A percentile compares a stretch with the other conserved stretches of the same genome.
These are phyloP conservation scores for Dryadula phaetusa DNA, from an alignment of 2,888 invertebrate species.

Conservation along the genomic window DNA sequence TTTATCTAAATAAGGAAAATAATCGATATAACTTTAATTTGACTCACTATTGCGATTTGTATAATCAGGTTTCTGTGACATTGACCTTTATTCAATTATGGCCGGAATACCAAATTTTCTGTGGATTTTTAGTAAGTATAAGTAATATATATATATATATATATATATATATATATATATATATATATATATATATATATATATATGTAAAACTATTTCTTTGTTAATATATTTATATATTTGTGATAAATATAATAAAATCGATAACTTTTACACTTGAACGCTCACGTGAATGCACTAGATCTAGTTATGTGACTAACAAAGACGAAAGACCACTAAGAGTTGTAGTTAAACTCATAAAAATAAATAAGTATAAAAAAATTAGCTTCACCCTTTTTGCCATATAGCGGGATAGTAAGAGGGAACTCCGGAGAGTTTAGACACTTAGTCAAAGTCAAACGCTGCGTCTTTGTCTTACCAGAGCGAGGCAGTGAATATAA, in stretches of 20 bases:
- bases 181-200: neutral
- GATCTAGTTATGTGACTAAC: neutral
- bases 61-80: neutral
- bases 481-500: no score
- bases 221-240: neutral
- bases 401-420: neutral
- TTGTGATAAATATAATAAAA: neutral
- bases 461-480: no score
- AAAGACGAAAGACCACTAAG: neutral
- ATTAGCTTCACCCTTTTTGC: neutral
- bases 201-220: neutral
- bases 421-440: no score
- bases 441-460: no score
- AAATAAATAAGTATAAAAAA: neutral
- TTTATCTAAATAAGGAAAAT: conserved; percentile 3
- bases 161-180: neutral
- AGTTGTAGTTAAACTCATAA: neutral
- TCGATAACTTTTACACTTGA: conserved; percentile 10
- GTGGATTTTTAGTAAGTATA: no score
- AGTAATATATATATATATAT: no score
- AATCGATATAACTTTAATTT: conserved; percentile 5
- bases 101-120: no score
- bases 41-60: neutral
- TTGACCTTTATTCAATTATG: neutral
- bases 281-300: conserved; percentile 6